phyloP scores from a whole-genome alignment of 2,113 vertebrate species.

The Ciconia maguari region DNA sequence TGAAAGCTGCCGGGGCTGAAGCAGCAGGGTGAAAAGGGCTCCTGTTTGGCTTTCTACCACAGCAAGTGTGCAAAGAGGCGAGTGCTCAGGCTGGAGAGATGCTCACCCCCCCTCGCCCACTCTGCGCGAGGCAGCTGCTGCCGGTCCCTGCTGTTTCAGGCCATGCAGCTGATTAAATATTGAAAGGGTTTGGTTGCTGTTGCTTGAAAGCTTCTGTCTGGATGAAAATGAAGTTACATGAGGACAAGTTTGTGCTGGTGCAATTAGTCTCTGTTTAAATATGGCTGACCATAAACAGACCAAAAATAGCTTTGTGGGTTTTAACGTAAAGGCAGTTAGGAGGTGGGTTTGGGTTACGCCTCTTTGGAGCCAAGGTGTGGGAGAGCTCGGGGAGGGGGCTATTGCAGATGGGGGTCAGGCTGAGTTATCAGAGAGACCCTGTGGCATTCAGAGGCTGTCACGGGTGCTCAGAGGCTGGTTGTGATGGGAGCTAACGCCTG shows the following conservation, averaged over 20 bases:
- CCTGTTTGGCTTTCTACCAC: not conserved
- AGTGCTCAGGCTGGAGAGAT: not conserved
- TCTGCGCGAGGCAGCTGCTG: not conserved
- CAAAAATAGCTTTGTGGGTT: not conserved
- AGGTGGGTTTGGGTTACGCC: not conserved
- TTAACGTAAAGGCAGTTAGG: not conserved
- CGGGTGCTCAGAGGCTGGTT: not conserved
- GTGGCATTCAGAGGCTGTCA: not conserved
- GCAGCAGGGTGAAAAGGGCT: not conserved
- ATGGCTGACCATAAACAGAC: not conserved
- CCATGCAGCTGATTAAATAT: slow-evolving; percentile 59
- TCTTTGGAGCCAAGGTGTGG: not conserved
- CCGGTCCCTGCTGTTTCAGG: not conserved
- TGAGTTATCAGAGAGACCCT: not conserved
- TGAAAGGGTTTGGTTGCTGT: slow-evolving; percentile 27
- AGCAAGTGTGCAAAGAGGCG: not conserved
- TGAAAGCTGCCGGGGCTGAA: not conserved
- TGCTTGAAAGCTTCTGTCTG: slow-evolving; percentile 48
- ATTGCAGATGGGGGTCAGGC: not conserved
- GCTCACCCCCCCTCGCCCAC: accelerated
- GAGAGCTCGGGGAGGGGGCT: not conserved
- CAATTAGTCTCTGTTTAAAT: not conserved
- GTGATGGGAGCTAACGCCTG: not conserved
- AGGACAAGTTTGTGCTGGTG: slow-evolving; percentile 41
- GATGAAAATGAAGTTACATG: slow-evolving; percentile 10